A percentile compares a stretch with the other conserved stretches of the same genome.
Evolutionary conservation across 2,888 invertebrate species (phyloP).

Genomic region (Tachystola acroxantha): DNA sequence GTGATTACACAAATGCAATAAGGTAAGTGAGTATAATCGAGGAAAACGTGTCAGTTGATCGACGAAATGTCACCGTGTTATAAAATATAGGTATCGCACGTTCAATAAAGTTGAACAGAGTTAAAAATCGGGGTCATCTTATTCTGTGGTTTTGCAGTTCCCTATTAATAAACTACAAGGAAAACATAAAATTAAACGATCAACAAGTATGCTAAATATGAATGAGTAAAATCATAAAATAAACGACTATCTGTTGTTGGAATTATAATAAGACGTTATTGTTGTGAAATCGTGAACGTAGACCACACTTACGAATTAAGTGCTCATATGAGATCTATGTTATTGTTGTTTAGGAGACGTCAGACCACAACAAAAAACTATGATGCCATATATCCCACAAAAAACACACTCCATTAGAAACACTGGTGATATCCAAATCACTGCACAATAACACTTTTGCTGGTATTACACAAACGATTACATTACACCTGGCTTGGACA

Average conservation of each 20-base stretch:
- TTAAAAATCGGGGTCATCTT: too few species aligned
- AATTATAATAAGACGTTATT: too few species aligned
- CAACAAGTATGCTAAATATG: too few species aligned
- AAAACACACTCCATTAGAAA: constrained; percentile 8
- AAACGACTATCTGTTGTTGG: too few species aligned
- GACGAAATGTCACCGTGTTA: neutral
- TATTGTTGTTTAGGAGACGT: constrained; percentile 1
- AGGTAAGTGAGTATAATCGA: neutral
- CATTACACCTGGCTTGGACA: constrained; percentile 71
- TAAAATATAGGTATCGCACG: neutral
- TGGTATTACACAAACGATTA: constrained; percentile 54
- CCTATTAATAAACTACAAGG: too few species aligned
- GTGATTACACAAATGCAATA: neutral
- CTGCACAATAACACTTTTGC: constrained; percentile 43
- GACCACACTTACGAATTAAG: neutral
- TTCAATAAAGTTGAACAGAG: too few species aligned
- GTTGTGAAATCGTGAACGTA: constrained; percentile 1
- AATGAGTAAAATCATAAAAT: too few species aligned
- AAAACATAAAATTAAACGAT: too few species aligned
- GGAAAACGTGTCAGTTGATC: neutral
- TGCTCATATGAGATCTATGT: neutral
- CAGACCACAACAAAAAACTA: constrained; percentile 8
- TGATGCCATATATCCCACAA: constrained; percentile 6
- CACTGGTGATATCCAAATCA: constrained; percentile 24
- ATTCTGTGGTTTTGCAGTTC: too few species aligned